phyloP scores from a whole-genome alignment of 2,888 invertebrate genomes.

The Dryomyza anilis region DNA sequence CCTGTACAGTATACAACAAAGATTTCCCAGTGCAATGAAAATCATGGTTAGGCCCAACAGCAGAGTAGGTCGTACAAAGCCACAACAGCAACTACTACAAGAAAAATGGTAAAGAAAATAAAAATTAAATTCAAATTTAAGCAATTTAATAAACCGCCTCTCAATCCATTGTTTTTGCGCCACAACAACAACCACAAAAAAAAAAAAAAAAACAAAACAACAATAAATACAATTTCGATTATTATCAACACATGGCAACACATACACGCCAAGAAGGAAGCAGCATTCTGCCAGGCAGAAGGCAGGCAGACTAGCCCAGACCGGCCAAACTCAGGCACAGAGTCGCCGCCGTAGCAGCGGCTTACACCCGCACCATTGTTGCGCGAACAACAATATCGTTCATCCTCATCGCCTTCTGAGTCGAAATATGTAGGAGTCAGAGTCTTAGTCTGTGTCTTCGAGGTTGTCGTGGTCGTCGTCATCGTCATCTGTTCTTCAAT shows the following conservation, averaged over 20 bases:
- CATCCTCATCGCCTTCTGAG: not conserved
- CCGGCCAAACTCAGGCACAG: not conserved
- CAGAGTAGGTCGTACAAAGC: not conserved
- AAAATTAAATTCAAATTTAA: constrained; percentile 14
- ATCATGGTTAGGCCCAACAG: too few relatives aligned
- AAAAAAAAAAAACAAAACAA: not conserved
- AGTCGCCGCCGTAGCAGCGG: not conserved
- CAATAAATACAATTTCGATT: not conserved
- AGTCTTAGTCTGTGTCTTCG: not conserved
- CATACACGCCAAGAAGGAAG: not conserved
- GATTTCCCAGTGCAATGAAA: too few relatives aligned
- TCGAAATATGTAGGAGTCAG: too few relatives aligned
- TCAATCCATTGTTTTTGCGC: not conserved
- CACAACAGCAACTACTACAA: too few relatives aligned
- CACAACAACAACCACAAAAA: not conserved
- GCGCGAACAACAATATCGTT: not conserved
- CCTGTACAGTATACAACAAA: not conserved
- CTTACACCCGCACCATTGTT: too few relatives aligned
- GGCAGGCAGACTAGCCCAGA: not conserved
- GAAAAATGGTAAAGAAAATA: too few relatives aligned
- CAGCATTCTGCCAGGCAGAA: not conserved
- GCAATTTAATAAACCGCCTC: constrained; percentile 6
- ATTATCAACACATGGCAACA: constrained; percentile 14
- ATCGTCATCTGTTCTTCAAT: not conserved
- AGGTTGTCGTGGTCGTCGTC: not conserved